These are phyloP conservation scores for Magallana angulata DNA, from an alignment of 1,140 invertebrate genomes.

Conservation along the genomic window DNA sequence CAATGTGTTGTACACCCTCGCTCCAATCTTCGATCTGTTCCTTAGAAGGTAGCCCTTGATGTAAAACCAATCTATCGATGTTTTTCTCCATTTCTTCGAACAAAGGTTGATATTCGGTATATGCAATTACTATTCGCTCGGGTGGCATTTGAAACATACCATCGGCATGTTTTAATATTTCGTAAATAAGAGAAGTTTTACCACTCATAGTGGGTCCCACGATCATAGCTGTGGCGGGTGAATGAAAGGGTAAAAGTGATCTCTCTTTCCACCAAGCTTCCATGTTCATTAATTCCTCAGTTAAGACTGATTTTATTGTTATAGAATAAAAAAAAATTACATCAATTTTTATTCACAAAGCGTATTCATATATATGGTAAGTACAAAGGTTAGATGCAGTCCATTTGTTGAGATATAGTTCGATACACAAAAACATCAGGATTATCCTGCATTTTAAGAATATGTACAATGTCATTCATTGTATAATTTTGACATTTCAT, in stretches of 20 bases:
- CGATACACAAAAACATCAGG: neutral
- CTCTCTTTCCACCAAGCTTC: too few relatives aligned
- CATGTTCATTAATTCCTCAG: too few relatives aligned
- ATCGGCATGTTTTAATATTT: too few relatives aligned
- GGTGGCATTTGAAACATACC: too few relatives aligned
- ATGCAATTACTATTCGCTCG: too few relatives aligned
- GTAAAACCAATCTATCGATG: constrained; percentile 18
- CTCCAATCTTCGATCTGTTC: constrained; percentile 42
- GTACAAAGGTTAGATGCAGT: neutral
- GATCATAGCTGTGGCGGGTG: too few relatives aligned
- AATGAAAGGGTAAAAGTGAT: too few relatives aligned
- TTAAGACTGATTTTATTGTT: too few relatives aligned
- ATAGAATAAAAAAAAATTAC: too few relatives aligned
- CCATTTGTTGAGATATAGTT: neutral
- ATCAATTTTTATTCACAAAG: neutral
- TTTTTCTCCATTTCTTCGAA: constrained; percentile 44
- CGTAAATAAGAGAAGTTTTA: too few relatives aligned
- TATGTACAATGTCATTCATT: constrained; percentile 15
- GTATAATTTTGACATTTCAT: neutral
- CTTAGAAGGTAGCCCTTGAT: constrained; percentile 36
- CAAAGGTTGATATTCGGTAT: too few relatives aligned
- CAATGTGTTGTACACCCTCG: neutral
- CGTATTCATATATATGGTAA: neutral
- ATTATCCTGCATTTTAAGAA: neutral
- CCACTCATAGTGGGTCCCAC: too few relatives aligned